Base-by-base conservation (phyloP, 2,888 invertebrate genomes). In the Drosophila paramelanica region DNA sequence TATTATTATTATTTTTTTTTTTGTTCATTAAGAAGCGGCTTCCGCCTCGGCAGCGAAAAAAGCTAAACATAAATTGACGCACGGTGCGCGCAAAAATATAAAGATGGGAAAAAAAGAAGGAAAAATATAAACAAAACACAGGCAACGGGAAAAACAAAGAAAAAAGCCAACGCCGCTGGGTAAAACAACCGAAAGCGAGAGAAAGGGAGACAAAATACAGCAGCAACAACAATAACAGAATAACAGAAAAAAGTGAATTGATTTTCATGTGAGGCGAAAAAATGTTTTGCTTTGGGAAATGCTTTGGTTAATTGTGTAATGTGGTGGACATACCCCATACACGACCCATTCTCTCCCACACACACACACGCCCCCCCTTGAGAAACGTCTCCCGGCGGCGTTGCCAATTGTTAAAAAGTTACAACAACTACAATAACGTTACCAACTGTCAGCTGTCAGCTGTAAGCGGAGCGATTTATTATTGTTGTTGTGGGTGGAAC, bases 271-370 rank as follows among this genome's bases (percentile, higher is more conserved):
- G 69, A 57, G 73, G 64, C 60, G 70, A 67, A 73, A 72, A 82
- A 83, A 67, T 55, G 49, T 64, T 62, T 76, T 65, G 60, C 65
- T 78, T 68, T 55, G 65, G 69, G 65, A 76, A 76, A 76, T 68
- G 55, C 51, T 73, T 69, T 69, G 65, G 70, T 71, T 79, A 86
- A 81, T 86, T 83, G 80, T 81, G 81, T 87, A 86, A 81, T 71
- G 65, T 45, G 45, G 36, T 66, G 58, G 61, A 47, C 41, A 17
- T 17, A 17, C 45, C 59, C 25, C 43, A 27, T 17, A 43, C 20
- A 27, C 47, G 7, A 23, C 25, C 45, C 43, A 31, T 27, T 42
- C 14, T 36, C 39, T 43, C 27, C 14, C 27, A 55, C 38, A 43
- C 46, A 51, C 20, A 53, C 17, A 17, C 8, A 14, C 3, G 17